Evolutionary conservation across 1,140 invertebrate species (phyloP).

Genomic region (Zaprionus africanus): DNA sequence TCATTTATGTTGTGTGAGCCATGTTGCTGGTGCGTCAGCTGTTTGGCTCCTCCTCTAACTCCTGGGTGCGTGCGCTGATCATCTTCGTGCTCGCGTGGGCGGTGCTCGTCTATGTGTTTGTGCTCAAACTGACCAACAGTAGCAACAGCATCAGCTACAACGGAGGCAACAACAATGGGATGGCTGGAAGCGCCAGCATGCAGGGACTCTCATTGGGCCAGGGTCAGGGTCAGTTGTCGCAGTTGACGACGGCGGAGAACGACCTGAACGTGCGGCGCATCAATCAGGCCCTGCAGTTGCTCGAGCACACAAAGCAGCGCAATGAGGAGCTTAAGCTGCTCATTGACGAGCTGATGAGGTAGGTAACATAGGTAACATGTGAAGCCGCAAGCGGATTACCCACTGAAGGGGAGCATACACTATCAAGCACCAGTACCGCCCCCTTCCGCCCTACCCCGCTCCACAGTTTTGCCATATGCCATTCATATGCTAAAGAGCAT

Average conservation of each 20-base stretch:
- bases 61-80: slow-evolving; percentile 79
- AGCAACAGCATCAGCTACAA: not conserved
- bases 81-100: slow-evolving; percentile 81
- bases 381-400: slow-evolving; percentile 22
- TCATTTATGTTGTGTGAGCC: slow-evolving; percentile 10
- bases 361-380: slow-evolving; percentile 32
- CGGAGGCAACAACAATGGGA: not conserved
- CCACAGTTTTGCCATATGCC: not conserved
- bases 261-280: slow-evolving; percentile 69
- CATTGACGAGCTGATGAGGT: slow-evolving; percentile 82
- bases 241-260: slow-evolving; percentile 57
- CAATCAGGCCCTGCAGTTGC: slow-evolving; percentile 73
- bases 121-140: slow-evolving; percentile 70
- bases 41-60: slow-evolving; percentile 77
- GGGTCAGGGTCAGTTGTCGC: not conserved
- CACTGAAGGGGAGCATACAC: not conserved
- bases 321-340: slow-evolving; percentile 80
- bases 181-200: not conserved
- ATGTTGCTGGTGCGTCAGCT: slow-evolving; percentile 83
- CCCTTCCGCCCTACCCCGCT: too few species aligned
- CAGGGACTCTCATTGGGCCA: slow-evolving; percentile 39
- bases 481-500: slow-evolving; percentile 39
- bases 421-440: not conserved
- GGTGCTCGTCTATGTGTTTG: slow-evolving; percentile 80
- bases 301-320: slow-evolving; percentile 79